Evolutionary conservation across 2,888 invertebrate genomes (phyloP).

Genomic region (Caenorhabditis zanzibari): DNA sequence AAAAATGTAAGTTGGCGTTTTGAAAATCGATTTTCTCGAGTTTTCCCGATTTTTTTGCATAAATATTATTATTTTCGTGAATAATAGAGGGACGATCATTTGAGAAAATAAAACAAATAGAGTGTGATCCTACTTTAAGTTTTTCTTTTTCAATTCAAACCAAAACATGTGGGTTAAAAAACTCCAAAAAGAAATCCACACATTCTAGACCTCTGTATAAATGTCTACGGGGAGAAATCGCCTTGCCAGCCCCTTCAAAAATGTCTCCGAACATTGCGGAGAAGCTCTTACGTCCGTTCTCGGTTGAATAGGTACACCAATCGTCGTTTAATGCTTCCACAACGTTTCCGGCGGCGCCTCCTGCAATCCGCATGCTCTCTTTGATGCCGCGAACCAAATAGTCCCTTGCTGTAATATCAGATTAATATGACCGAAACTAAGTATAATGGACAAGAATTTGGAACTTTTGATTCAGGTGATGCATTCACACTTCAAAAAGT

Average conservation of each 20-base stretch:
- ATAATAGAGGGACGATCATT: no score
- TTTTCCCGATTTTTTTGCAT: no score
- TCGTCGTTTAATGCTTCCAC: constrained; percentile 46
- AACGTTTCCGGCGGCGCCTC: constrained; percentile 64
- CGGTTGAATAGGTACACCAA: constrained; percentile 61
- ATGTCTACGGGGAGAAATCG: constrained; percentile 53
- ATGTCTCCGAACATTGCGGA: constrained; percentile 52
- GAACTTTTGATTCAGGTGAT: background rate
- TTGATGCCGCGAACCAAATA: constrained; percentile 69
- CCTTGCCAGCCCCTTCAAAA: constrained; percentile 58
- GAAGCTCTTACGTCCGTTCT: constrained; percentile 68
- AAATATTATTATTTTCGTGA: no score
- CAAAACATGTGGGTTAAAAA: constrained; percentile 11
- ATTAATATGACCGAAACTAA: constrained; percentile 33
- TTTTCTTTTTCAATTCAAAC: background rate
- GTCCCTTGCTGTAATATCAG: constrained; percentile 63
- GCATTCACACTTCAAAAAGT: constrained; percentile 11
- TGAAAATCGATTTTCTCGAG: no score
- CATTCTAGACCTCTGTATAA: constrained; percentile 53
- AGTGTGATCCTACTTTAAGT: no score
- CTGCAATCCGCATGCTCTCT: constrained; percentile 69
- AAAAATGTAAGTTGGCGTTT: no score
- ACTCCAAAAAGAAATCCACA: background rate
- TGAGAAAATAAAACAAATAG: no score
- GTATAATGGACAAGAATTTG: background rate